A percentile compares a stretch with the other conserved stretches of the same genome.
phyloP scores from a whole-genome alignment of 2,888 invertebrate species.

The Brassicogethes aeneus region DNA sequence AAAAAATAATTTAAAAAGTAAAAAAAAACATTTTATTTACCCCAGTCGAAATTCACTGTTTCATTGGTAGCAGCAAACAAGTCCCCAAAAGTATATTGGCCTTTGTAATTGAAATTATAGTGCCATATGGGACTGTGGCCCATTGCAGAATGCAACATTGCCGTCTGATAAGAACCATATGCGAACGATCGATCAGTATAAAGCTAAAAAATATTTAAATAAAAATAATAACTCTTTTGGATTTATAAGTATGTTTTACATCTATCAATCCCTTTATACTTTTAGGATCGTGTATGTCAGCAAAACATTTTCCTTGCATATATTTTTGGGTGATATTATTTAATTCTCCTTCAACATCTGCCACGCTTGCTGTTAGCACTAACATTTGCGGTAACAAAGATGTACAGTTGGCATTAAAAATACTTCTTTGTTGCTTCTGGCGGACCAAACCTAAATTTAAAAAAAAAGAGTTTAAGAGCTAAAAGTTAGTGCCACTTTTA shows the following conservation, averaged over 20 bases:
- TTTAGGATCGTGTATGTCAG: slow-evolving; percentile 19
- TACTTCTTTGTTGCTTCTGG: slow-evolving; percentile 16
- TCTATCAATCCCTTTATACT: slow-evolving; percentile 28
- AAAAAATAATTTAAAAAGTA: no score
- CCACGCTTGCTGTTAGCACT: slow-evolving; percentile 17
- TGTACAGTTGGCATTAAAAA: slow-evolving; percentile 26
- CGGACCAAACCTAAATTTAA: slow-evolving; percentile 23
- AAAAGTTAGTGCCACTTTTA: no score
- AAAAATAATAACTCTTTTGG: no score
- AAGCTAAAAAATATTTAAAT: slow-evolving; percentile 30
- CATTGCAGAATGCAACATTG: slow-evolving; percentile 28
- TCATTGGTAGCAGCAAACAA: slow-evolving; percentile 36
- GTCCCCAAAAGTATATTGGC: slow-evolving; percentile 38
- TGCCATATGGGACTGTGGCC: slow-evolving; percentile 40
- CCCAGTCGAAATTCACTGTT: slow-evolving; percentile 29
- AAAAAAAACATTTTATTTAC: slow-evolving; percentile 22
- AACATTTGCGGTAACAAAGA: slow-evolving; percentile 22
- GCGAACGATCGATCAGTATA: slow-evolving; percentile 44
- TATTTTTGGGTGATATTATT: slow-evolving; percentile 24
- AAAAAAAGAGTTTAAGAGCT: neutral
- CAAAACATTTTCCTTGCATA: slow-evolving; percentile 16
- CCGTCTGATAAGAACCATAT: slow-evolving; percentile 39
- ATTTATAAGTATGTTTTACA: slow-evolving; percentile 28
- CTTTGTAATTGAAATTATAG: slow-evolving; percentile 44
- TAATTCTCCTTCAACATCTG: slow-evolving; percentile 17